Percentiles rank a stretch among this genome's conserved stretches.
Conservation (phyloP, 2,888 invertebrate species). For the Imbricaverruca yamaguchii region DNA sequence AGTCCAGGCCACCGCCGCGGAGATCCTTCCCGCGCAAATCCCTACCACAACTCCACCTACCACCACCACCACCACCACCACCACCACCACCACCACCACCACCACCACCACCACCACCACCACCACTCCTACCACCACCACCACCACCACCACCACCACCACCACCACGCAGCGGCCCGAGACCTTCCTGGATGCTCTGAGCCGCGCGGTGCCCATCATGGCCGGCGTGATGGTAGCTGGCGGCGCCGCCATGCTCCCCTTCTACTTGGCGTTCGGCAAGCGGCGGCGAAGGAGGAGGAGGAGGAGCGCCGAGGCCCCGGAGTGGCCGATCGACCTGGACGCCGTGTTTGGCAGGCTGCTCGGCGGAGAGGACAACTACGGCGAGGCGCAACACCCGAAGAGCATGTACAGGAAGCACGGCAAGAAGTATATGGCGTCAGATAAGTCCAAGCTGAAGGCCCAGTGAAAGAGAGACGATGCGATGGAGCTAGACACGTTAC, state of each 20-base stretch:
- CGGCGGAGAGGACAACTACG: background rate
- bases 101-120: background rate
- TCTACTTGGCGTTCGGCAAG: background rate
- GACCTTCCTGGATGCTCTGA: background rate
- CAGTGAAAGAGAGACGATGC: background rate
- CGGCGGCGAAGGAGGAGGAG: background rate
- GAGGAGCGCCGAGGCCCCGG: background rate
- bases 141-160: background rate
- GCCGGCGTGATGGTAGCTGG: background rate
- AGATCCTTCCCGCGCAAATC: no score
- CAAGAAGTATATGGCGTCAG: background rate
- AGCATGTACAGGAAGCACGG: background rate
- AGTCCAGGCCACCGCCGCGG: no score
- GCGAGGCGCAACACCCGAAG: background rate
- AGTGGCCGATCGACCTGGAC: slow-evolving; percentile 13
- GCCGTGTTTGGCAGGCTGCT: background rate
- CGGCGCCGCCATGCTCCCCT: background rate
- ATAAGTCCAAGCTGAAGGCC: background rate
- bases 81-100: background rate
- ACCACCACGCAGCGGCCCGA: background rate
- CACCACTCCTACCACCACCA: background rate
- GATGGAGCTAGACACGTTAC: background rate
- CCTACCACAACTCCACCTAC: background rate
- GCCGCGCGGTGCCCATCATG: background rate
- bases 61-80: background rate